Conservation (phyloP, 2,888 invertebrate species). For the Eupithecia exiguata region DNA sequence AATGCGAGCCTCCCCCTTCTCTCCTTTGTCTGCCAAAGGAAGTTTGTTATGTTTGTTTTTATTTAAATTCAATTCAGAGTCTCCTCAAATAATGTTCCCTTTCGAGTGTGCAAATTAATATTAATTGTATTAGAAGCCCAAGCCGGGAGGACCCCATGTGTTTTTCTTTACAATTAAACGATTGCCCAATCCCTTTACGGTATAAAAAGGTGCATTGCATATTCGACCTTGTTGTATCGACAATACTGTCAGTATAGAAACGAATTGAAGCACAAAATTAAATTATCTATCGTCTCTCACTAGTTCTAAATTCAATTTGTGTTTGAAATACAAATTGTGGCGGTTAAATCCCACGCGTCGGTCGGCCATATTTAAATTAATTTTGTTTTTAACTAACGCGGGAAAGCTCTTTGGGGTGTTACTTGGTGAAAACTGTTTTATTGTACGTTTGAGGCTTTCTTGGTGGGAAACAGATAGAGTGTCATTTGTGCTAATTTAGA, state of each 20-base stretch:
- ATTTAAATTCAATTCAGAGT: constrained; percentile 41
- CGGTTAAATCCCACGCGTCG: constrained; percentile 66
- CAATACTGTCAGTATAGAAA: constrained; percentile 52
- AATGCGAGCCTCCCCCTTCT: constrained; percentile 47
- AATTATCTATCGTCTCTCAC: constrained; percentile 61
- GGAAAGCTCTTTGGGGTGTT: constrained; percentile 65
- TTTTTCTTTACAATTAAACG: constrained; percentile 79
- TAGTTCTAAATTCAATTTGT: constrained; percentile 74
- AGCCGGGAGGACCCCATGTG: constrained; percentile 73
- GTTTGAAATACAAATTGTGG: constrained; percentile 75
- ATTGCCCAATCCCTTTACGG: constrained; percentile 59
- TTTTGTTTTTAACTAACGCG: constrained; percentile 72
- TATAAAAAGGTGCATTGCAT: constrained; percentile 48
- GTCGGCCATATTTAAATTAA: constrained; percentile 73
- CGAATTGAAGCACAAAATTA: constrained; percentile 55
- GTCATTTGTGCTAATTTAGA: constrained; percentile 43
- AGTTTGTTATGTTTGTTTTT: constrained; percentile 38
- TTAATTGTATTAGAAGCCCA: constrained; percentile 79
- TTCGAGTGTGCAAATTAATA: constrained; percentile 72
- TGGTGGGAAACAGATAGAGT: constrained; percentile 44
- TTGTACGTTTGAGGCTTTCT: constrained; percentile 54
- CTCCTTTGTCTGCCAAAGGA: constrained; percentile 40
- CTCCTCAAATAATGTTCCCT: constrained; percentile 45
- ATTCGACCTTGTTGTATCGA: constrained; percentile 50
- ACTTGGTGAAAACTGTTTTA: constrained; percentile 62